Evolutionary conservation across 2,888 invertebrate genomes (phyloP), one percentile per base, ranked within the genome.

Genomic region (Lucinisca nassula): DNA sequence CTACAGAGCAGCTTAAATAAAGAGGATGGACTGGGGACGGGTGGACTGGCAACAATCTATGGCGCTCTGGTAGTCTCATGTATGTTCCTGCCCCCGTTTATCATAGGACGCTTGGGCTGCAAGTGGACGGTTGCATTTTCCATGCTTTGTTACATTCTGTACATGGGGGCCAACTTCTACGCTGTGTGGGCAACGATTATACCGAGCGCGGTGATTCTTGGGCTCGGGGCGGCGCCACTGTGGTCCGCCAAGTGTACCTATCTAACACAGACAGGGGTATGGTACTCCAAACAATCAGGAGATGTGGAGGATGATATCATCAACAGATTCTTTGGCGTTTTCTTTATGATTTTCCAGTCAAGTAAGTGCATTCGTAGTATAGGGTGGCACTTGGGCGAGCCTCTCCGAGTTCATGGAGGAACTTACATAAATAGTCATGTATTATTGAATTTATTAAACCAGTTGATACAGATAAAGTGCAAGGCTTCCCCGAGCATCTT

Each of bases 171-270:
- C 51, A 99, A 99, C 96, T 98, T 99, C 95, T 98, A 98, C 95
- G 99, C 99, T 0, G 97, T 97, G 90, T 97, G 97, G 90, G 98
- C 98, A 95, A 99, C 99, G 24, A 96, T 97, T 89, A 92, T 96
- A 10, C 95, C 96, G 0, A 98, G 99, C 49, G 99, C 99, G 27
- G 98, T 99, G 37, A 97, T 99, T n/a, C 97, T 99, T 55, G 99
- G 99, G 90, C 97, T 99, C 80, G 99, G 99, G 8, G 99, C 99
- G 1, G 99, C 99, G 0, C 99, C 99, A 73, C 98, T 99, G 98
- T 99, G 99, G 99, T 98, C 99, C 0, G 98, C 99, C n/a, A 98
- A 99, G 96, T 99, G 99, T 85, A 98, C 99, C 0, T 99, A 99
- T 96, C 97, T 99, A 88, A 99, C 99, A 21, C 92, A 95, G 85